Conservation (phyloP, 2,113 vertebrate species). For the Chroicocephalus ridibundus region DNA sequence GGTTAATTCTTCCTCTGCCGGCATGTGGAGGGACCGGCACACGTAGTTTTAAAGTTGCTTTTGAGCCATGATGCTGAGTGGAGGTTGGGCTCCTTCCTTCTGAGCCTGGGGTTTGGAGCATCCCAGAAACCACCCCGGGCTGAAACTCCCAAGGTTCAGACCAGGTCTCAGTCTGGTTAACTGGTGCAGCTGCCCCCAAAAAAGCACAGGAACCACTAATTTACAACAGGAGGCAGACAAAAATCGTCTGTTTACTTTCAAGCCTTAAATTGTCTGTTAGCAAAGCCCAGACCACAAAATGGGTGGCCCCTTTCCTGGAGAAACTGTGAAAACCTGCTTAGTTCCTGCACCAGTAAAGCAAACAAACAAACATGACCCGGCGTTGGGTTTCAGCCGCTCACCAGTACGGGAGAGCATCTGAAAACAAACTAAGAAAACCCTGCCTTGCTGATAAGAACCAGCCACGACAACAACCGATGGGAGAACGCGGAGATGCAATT, state of each 20-base stretch:
- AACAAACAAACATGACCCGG: constrained; percentile 50
- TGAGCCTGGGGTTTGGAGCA: neutral
- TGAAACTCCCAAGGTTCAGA: neutral
- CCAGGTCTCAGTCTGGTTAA: neutral
- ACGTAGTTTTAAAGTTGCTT: neutral
- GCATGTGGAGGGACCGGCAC: neutral
- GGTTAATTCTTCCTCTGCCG: neutral
- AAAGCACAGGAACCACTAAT: neutral
- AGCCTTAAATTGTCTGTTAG: constrained; percentile 1
- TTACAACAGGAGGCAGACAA: constrained; percentile 2
- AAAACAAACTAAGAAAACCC: neutral
- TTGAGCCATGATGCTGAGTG: neutral
- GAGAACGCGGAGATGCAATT: constrained; percentile 18
- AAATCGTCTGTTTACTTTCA: neutral
- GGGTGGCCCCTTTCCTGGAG: constrained; percentile 62
- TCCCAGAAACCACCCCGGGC: neutral
- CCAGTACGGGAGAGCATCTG: neutral
- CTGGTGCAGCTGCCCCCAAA: neutral
- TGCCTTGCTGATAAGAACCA: constrained; percentile 31
- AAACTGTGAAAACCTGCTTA: constrained; percentile 51
- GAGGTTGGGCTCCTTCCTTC: neutral
- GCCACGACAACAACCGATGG: neutral
- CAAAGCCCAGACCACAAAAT: constrained; percentile 22
- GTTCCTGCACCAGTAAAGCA: constrained; percentile 28
- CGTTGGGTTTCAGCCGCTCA: neutral